Conservation (phyloP, 2,113 vertebrate genomes). For the Propithecus coquereli region DNA sequence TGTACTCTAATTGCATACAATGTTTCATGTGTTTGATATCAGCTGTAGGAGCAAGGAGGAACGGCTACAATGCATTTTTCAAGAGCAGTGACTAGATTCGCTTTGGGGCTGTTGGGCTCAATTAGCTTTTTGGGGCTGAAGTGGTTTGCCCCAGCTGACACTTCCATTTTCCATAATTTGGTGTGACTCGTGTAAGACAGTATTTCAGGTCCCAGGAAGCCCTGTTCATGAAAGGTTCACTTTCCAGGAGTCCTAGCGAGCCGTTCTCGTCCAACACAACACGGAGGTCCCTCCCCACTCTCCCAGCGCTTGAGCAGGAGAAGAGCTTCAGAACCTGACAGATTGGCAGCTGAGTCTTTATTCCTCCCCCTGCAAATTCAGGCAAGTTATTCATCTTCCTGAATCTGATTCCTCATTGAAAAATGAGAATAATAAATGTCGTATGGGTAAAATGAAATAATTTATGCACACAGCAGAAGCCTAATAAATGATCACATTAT, state of each 20-base stretch:
- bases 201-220: not conserved
- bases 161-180: not conserved
- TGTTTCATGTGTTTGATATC: not conserved
- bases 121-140: not conserved
- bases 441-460: not conserved
- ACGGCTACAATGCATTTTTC: not conserved
- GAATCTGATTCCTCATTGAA: not conserved
- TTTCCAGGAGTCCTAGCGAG: not conserved
- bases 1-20: conserved; percentile 43
- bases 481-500: not conserved
- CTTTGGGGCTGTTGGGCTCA: not conserved
- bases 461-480: not conserved
- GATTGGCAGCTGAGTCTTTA: not conserved
- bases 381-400: not conserved
- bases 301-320: fast-evolving
- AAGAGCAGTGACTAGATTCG: not conserved
- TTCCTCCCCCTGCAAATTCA: not conserved
- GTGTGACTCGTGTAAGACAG: not conserved
- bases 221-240: not conserved
- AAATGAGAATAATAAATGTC: not conserved
- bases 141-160: not conserved
- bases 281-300: not conserved
- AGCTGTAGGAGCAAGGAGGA: not conserved
- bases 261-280: not conserved
- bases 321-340: not conserved